Conservation (phyloP, 2,113 vertebrate species). For the Oreochromis aureus region DNA sequence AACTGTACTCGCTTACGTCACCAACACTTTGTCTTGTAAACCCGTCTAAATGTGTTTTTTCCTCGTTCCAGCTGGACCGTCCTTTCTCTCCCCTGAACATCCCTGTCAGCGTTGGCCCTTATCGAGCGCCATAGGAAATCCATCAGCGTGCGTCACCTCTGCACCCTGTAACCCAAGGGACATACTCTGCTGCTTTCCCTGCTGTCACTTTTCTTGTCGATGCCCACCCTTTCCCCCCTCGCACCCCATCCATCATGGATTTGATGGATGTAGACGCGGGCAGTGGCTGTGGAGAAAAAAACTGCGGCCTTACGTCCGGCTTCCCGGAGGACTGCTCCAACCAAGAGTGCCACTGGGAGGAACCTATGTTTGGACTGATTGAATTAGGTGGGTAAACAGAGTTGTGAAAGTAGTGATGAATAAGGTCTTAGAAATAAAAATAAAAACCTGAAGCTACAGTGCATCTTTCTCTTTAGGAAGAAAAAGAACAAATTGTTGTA, state of each 20-base stretch:
- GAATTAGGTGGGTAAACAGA: constrained; percentile 47
- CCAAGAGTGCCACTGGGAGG: constrained; percentile 29
- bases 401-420: neutral
- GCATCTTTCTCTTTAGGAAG: neutral
- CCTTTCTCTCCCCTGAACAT: neutral
- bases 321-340: constrained; percentile 17
- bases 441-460: neutral
- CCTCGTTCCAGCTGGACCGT: neutral
- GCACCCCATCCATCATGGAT: constrained; percentile 14
- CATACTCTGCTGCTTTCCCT: neutral
- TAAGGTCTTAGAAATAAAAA: neutral
- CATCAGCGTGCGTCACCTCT: constrained; percentile 44
- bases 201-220: neutral
- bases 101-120: neutral
- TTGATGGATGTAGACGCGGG: neutral
- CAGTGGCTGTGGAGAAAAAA: constrained; percentile 29
- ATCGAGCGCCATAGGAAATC: constrained; percentile 55
- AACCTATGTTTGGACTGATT: constrained; percentile 38
- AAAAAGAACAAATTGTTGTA: neutral
- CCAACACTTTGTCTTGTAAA: neutral
- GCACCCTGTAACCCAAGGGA: constrained; percentile 8
- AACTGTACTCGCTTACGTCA: fast-evolving
- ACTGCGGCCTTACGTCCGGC: neutral
- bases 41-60: neutral
- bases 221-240: neutral